These are phyloP conservation scores for Teleogryllus oceanicus DNA, from an alignment of 2,888 invertebrate genomes.

Conservation along the genomic window DNA sequence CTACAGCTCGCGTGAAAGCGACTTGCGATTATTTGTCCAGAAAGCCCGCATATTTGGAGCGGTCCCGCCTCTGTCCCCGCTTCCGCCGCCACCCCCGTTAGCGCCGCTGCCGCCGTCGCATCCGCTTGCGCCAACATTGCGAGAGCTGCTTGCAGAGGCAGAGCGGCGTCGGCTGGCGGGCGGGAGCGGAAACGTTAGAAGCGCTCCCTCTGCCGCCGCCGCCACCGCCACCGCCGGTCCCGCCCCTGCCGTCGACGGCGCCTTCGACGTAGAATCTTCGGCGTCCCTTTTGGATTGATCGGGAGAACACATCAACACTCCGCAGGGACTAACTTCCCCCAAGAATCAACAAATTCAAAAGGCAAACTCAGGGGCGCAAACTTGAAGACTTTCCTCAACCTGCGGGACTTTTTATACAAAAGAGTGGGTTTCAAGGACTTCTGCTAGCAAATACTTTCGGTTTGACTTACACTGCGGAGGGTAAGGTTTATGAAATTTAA, in stretches of 20 bases:
- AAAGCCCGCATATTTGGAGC: too few relatives aligned
- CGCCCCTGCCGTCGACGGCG: too few relatives aligned
- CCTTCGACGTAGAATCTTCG: background rate
- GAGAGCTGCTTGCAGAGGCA: background rate
- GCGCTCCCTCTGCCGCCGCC: background rate
- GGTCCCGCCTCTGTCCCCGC: background rate
- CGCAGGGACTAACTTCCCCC: background rate
- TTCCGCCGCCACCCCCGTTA: background rate
- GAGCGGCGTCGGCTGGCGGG: background rate
- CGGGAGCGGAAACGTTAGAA: background rate
- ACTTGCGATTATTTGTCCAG: too few relatives aligned
- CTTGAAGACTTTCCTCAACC: background rate
- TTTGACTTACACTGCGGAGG: background rate
- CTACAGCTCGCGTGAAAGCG: too few relatives aligned
- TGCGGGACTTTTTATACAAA: background rate
- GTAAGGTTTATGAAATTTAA: background rate
- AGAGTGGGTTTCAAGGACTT: background rate
- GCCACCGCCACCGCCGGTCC: background rate
- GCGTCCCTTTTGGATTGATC: background rate
- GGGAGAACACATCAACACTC: conserved; percentile 6
- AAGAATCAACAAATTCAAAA: conserved; percentile 11
- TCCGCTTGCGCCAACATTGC: background rate
- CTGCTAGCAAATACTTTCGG: background rate
- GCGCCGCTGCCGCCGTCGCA: background rate
- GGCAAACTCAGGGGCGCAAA: conserved; percentile 9